A percentile compares a stretch with the other conserved stretches of the same genome.
Evolutionary conservation across 2,888 invertebrate genomes (phyloP).

Genomic region (Heliconius sara): DNA sequence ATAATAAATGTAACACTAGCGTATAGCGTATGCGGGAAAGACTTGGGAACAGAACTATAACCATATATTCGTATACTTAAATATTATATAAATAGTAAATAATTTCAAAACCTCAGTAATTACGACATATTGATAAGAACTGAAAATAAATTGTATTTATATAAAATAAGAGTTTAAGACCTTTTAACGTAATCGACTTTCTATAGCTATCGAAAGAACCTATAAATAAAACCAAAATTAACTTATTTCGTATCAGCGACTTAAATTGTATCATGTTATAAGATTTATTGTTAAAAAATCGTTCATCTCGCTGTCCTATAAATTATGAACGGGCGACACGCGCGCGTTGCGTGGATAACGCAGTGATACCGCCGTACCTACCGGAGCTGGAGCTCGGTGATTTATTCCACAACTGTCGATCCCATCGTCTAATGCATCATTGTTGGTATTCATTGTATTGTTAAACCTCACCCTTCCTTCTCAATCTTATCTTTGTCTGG

Average conservation of each 20-base stretch:
- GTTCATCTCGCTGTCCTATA: conserved; percentile 49
- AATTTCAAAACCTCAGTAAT: background rate
- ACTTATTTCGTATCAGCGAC: conserved; percentile 14
- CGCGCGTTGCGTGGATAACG: conserved; percentile 45
- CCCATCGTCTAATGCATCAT: conserved; percentile 64
- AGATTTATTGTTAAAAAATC: conserved; percentile 50
- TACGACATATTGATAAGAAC: background rate
- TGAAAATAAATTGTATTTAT: background rate
- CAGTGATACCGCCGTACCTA: conserved; percentile 44
- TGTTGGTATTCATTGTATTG: conserved; percentile 59
- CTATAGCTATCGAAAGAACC: background rate
- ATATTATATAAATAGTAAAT: background rate
- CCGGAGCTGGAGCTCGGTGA: conserved; percentile 54
- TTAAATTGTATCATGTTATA: conserved; percentile 28
- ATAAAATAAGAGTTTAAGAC: background rate
- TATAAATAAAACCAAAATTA: conserved; percentile 26
- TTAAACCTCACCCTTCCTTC: conserved; percentile 50
- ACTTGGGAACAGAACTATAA: too few species aligned
- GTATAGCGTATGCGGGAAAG: too few species aligned
- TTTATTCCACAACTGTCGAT: conserved; percentile 63
- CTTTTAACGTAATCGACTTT: conserved; percentile 12
- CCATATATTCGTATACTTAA: background rate
- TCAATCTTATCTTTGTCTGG: conserved; percentile 47
- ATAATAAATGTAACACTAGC: too few species aligned
- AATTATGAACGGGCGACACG: conserved; percentile 48